A percentile compares a stretch with the other conserved stretches of the same genome.
Evolutionary conservation across 1,140 invertebrate genomes (phyloP).

Genomic region (Drosophila asahinai): DNA sequence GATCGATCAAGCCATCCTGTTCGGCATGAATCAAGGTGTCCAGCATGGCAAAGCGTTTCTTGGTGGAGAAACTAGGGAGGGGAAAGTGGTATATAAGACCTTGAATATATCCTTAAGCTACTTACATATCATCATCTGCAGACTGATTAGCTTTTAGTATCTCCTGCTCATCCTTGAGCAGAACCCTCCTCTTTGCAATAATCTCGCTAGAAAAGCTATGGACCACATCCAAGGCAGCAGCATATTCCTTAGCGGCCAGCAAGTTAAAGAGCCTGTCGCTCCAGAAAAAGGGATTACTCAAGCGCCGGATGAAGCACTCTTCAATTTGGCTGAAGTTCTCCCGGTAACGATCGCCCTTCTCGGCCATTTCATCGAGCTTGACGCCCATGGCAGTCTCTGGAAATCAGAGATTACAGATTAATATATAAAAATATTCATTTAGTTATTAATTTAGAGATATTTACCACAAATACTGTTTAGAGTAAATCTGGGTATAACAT

Average conservation of each 20-base stretch:
- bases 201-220: constrained; percentile 77
- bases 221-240: constrained; percentile 45
- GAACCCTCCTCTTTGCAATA: constrained; percentile 62
- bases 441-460: not conserved
- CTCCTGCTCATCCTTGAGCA: constrained; percentile 43
- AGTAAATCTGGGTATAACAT: constrained; percentile 88
- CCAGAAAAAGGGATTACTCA: constrained; percentile 66
- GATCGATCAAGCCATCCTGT: constrained; percentile 86
- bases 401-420: not conserved
- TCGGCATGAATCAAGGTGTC: constrained; percentile 90
- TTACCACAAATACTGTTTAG: constrained; percentile 92
- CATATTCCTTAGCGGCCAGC: constrained; percentile 47
- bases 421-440: too few relatives aligned
- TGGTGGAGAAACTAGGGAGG: constrained; percentile 56
- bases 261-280: constrained; percentile 60
- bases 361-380: constrained; percentile 80
- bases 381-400: constrained; percentile 93
- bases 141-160: not conserved
- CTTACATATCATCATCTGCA: constrained; percentile 62
- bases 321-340: constrained; percentile 68
- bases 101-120: not conserved
- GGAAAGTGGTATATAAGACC: fast-evolving
- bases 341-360: constrained; percentile 74
- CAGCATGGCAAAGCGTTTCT: constrained; percentile 90
- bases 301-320: constrained; percentile 58